Conservation (phyloP, 2,888 invertebrate species). For the Scotopteryx bipunctaria region DNA sequence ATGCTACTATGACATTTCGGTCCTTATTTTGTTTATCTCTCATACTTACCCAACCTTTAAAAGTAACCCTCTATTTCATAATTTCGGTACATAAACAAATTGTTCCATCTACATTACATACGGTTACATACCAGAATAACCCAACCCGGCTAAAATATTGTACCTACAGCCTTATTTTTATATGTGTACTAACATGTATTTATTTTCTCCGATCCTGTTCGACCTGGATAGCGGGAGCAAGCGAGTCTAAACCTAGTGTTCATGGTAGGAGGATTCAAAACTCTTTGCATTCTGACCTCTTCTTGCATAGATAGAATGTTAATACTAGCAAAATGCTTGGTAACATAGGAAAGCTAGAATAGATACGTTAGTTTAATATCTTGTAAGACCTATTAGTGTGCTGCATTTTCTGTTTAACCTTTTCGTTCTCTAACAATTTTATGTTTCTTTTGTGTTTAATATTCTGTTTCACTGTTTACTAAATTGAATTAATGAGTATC, state of each 20-base stretch:
- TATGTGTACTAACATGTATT: constrained; percentile 66
- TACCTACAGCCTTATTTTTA: constrained; percentile 26
- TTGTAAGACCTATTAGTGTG: constrained; percentile 16
- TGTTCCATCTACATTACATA: no score
- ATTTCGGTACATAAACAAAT: not conserved
- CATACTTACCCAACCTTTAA: not conserved
- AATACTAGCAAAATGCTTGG: constrained; percentile 24
- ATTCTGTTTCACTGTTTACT: constrained; percentile 6
- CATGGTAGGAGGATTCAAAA: constrained; percentile 79
- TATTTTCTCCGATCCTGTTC: constrained; percentile 75
- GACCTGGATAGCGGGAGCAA: constrained; percentile 77
- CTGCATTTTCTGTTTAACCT: constrained; percentile 20
- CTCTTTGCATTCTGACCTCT: constrained; percentile 49
- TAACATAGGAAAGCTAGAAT: constrained; percentile 26
- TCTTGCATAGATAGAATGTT: constrained; percentile 36
- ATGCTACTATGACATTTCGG: no score
- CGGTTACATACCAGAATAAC: constrained; percentile 6
- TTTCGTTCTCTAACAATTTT: constrained; percentile 2
- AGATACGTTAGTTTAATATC: constrained; percentile 16
- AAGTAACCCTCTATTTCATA: not conserved
- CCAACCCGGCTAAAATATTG: constrained; percentile 17
- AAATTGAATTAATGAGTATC: not conserved
- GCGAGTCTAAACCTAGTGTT: constrained; percentile 71
- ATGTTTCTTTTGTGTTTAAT: constrained; percentile 23
- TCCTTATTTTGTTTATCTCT: not conserved